Evolutionary conservation across 2,888 invertebrate species (phyloP), one percentile per base, ranked within the genome.

Genomic region (Metellina segmentata): DNA sequence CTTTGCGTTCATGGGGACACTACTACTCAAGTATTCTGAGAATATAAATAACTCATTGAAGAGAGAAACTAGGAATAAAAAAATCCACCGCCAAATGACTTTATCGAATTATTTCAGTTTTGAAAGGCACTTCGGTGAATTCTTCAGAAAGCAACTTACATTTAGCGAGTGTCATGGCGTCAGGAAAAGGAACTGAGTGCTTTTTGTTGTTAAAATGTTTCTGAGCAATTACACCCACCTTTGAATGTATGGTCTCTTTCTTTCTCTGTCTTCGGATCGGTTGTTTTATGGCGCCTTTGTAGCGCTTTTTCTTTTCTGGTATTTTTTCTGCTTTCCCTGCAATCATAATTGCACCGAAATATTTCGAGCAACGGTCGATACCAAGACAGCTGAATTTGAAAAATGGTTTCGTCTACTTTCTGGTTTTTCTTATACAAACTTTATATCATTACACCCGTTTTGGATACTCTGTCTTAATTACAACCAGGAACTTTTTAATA

Each of bases 201-300:
- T 78, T 89, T 89, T 85, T 89, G 71, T 89, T 89, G 89, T 85
- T 89, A 20, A 78, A 78, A 53, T 20, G 71, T 83, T 89, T 89
- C 89, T 83, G 89, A 89, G 83, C 78, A 81, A 85, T 90, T 85
- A 81, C 85, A 69, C 85, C 16, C 74, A 81, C 90, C 85, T 85
- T 90, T 70, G 82, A 89, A 77, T 89, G 75, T 85, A 72, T 19
- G 72, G 61, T 8, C 53, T 71, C 52, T 34, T 90, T 90, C 85
- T 85, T 79, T 53, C 69, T 34, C 34, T 34, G 72, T n/a, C 90
- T 82, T 19, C 49, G 78, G 61, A 91, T 77, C 82, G 53, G 70
- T 82, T 77, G 71, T 86, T 91, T 91, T 82, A 86, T 74, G 77
- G 85, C 81, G 82, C 74, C 77, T 71, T 78, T 89, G 19, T 61